Base-by-base conservation (phyloP, 1,140 invertebrate genomes). In the Eumaeus atala region DNA sequence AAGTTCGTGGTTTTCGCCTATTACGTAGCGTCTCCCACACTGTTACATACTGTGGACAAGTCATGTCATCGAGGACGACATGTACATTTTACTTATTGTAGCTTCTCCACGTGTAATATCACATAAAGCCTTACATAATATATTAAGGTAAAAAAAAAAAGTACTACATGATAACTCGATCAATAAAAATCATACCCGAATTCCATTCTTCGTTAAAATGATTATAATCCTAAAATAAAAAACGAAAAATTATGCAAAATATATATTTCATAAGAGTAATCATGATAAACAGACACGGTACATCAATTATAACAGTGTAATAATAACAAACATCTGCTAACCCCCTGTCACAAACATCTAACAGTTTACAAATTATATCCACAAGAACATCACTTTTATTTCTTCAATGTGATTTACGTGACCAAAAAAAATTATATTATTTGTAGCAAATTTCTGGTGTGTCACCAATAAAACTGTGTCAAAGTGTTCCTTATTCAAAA, bases 231-330 rank as follows among this genome's bases (percentile, higher is more conserved):
- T 21, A n/a, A 50, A 53, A 50, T 48, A 12, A 55, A 58, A 62
- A 56, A 55, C 50, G 28, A 42, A 48, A 17, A 58, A 62, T 64
- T 70, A 70, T 62, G 64, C 64, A 70, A 70, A 69, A 70, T 64
- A 70, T 70, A 67, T 70, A 66, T 64, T 64, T 64, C 48, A 62
- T 66, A 61, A 53, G 58, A 58, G 21, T 54, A 56, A 61, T 59
- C 52, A 59, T 44, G 37, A 42, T 58, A 36, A 59, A 59, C 48
- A 28, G 21, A 28, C 21, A 28, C 21, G 21, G 21, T 28, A 28
- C 21, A 28, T 28, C 21, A 28, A 28, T 28, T 3, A 28, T 28
- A 28, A 28, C 21, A 28, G 2, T 28, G 21, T 28, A 55, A 48
- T 50, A 55, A 57, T 17, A 57, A 56, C 44, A 16, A 38, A 51